Evolutionary conservation across 2,113 vertebrate species (phyloP), one percentile per base, ranked within the genome.

Genomic region (Gambusia affinis): DNA sequence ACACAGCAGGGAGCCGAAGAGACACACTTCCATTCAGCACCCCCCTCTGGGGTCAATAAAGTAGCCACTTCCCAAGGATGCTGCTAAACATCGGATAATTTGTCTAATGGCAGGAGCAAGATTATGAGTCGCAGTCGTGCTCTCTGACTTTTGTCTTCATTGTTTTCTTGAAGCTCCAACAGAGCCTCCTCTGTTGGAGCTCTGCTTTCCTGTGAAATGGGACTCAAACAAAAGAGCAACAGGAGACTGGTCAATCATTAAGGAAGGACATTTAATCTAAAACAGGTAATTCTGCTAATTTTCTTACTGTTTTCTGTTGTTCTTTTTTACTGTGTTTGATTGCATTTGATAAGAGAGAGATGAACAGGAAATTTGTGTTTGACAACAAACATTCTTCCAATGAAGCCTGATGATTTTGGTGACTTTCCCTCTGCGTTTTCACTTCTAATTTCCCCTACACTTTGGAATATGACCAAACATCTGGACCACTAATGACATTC

Each of bases 31-130:
- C 87, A 87, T 73, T 61, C 71, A 51, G 81, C 85, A 81, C 85
- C 86, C 84, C 91, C 91, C 76, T 88, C 87, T 57, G 60, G 73
- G 88, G 83, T 87, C 88, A 42, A 89, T 96, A 96, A 96, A 97
- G 85, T 94, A 90, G 94, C 95, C 92, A 82, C 81, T 75, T 82
- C 89, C 73, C 72, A 60, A 87, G 85, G 88, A 88, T 78, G 85
- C 72, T 65, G 71, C 88, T 93, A 86, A 92, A 91, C 75, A 68
- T 81, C 85, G 82, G 76, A 89, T 93, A 84, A 92, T 93, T 90
- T 93, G 89, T 93, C 81, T 93, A 93, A 93, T 85, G 83, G 89
- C 85, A 79, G 80, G 75, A 89, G 88, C 42, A 29, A 72, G 74
- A 35, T 91, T 81, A 86, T 78, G 81, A 89, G 84, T 85, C 85